phyloP scores from a whole-genome alignment of 2,888 invertebrate species.

The Perithous albicinctus region DNA sequence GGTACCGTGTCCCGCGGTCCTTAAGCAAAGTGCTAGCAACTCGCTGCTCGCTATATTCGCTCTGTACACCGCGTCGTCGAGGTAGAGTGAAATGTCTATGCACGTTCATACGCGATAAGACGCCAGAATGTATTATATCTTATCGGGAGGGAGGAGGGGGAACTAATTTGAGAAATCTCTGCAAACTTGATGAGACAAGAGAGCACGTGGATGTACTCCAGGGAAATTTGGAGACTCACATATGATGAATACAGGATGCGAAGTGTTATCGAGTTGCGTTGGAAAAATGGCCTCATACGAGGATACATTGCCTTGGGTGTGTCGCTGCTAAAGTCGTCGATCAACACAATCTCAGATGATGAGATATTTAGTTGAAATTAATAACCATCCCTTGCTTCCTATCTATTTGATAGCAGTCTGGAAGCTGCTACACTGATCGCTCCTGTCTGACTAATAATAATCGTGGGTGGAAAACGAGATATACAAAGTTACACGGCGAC shows the following conservation, averaged over 20 bases:
- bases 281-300: neutral
- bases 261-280: constrained; percentile 35
- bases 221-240: constrained; percentile 64
- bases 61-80: constrained; percentile 24
- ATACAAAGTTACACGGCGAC: neutral
- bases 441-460: constrained; percentile 37
- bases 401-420: constrained; percentile 17
- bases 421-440: neutral
- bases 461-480: constrained; percentile 22
- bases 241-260: constrained; percentile 61
- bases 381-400: no score
- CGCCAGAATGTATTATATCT: constrained; percentile 57
- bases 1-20: constrained; percentile 53
- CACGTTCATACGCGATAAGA: constrained; percentile 53
- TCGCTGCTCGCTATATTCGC: constrained; percentile 23
- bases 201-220: constrained; percentile 63
- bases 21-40: constrained; percentile 37
- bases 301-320: neutral
- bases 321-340: constrained; percentile 4
- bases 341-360: constrained; percentile 32
- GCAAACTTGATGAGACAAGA: constrained; percentile 67
- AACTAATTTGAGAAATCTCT: constrained; percentile 66
- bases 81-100: constrained; percentile 49
- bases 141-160: no score
- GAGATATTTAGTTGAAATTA: constrained; percentile 48